phyloP scores from a whole-genome alignment of 2,797 vertebrate species.

The Scolopax bukidnonensis region DNA sequence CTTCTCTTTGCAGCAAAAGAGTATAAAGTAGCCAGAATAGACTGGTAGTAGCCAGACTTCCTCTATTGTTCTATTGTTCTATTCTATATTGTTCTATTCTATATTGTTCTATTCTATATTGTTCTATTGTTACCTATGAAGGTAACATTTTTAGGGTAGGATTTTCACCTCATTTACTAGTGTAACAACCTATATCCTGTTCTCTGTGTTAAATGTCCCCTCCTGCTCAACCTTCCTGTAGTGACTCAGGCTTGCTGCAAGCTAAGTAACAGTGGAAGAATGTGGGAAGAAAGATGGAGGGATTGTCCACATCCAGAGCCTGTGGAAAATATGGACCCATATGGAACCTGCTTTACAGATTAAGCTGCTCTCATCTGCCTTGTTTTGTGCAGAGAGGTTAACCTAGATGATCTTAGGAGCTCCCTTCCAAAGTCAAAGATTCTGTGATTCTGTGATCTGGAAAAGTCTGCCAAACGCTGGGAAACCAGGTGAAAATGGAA shows the following conservation, averaged over 20 bases:
- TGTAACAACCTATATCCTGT: neutral
- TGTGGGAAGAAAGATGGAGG: neutral
- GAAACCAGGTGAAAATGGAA: neutral
- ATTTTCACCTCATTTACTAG: neutral
- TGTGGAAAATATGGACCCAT: neutral
- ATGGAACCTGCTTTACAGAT: neutral
- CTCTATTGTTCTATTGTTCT: neutral
- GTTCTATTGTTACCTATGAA: neutral
- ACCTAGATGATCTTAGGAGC: neutral
- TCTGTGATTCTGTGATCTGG: neutral
- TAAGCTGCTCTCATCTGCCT: neutral
- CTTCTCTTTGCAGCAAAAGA: neutral
- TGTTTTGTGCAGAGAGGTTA: neutral
- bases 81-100: neutral
- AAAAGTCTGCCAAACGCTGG: neutral
- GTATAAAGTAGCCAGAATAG: neutral
- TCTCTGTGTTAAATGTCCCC: neutral
- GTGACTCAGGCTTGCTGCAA: neutral
- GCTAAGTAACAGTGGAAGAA: neutral
- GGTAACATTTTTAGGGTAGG: neutral
- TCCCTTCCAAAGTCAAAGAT: neutral
- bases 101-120: neutral
- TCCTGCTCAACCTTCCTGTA: neutral
- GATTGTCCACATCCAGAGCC: neutral
- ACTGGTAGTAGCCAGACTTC: neutral